Evolutionary conservation across 2,888 invertebrate species (phyloP).

Genomic region (Bimastos eiseni): DNA sequence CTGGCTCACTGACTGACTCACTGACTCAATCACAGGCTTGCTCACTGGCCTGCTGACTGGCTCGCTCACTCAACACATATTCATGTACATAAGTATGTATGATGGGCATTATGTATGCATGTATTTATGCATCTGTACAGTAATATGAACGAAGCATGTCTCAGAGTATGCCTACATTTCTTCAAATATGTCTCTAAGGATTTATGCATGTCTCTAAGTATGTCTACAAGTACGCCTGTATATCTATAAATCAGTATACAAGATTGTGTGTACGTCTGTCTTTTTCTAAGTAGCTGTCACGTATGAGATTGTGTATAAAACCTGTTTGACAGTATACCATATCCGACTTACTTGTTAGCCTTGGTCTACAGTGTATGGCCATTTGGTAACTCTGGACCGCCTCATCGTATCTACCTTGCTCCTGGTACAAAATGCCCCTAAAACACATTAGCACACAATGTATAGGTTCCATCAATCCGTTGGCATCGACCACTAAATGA

Average conservation of each 20-base stretch:
- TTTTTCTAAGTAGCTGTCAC: too few relatives aligned
- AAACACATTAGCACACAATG: not conserved
- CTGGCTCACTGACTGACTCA: too few relatives aligned
- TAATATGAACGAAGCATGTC: not conserved
- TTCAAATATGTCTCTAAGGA: too few relatives aligned
- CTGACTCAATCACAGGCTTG: too few relatives aligned
- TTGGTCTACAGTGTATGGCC: slow-evolving; percentile 89
- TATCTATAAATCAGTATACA: too few relatives aligned
- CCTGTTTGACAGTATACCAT: not conserved
- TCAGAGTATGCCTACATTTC: too few relatives aligned
- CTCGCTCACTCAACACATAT: too few relatives aligned
- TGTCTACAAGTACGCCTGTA: not conserved
- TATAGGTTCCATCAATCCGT: too few relatives aligned
- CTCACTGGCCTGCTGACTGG: too few relatives aligned
- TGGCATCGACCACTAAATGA: too few relatives aligned
- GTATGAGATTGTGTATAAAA: too few relatives aligned
- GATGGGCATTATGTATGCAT: not conserved
- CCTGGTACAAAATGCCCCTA: slow-evolving; percentile 89
- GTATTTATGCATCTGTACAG: not conserved
- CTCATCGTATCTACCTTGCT: slow-evolving; percentile 81
- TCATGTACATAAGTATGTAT: not conserved
- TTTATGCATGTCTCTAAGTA: not conserved
- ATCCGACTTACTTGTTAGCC: slow-evolving; percentile 80
- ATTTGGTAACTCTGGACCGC: slow-evolving; percentile 87
- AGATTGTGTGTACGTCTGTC: too few relatives aligned